A percentile compares a stretch with the other conserved stretches of the same genome.
Evolutionary conservation across 2,797 vertebrate species (phyloP).

Genomic region (Sebastes hubbsi): DNA sequence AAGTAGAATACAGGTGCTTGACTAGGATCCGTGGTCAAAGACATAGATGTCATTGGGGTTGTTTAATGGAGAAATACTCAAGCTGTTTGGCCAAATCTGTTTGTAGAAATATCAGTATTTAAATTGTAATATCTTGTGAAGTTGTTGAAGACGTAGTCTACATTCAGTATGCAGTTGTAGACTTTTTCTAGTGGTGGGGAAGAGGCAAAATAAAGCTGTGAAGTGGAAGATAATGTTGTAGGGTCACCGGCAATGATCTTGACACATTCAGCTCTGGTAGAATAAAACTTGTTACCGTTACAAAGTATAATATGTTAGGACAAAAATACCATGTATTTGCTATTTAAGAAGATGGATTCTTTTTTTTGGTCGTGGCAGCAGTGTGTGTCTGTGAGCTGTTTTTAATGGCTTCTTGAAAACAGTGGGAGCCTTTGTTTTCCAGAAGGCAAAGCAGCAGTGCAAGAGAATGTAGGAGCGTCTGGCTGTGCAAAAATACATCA

Average conservation of each 20-base stretch:
- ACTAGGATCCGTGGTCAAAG: too few relatives aligned
- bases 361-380: slow-evolving; percentile 13
- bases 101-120: not conserved
- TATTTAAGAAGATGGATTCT: slow-evolving; percentile 22
- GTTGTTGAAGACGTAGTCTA: not conserved
- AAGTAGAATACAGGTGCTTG: too few relatives aligned
- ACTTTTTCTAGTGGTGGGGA: not conserved
- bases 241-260: not conserved
- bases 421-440: slow-evolving; percentile 50
- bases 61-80: not conserved
- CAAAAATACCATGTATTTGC: not conserved
- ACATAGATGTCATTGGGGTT: not conserved
- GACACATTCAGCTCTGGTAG: not conserved
- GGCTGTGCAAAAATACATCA: slow-evolving; percentile 43
- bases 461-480: slow-evolving; percentile 4
- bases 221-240: not conserved
- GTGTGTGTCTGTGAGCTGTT: slow-evolving; percentile 20
- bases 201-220: not conserved
- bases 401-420: slow-evolving; percentile 34
- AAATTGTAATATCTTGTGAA: not conserved
- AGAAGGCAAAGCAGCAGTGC: slow-evolving; percentile 45
- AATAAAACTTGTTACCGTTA: not conserved
- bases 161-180: not conserved
- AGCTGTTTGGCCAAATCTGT: not conserved
- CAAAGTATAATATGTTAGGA: not conserved